A percentile compares a stretch with the other conserved stretches of the same genome.
Evolutionary conservation across 1,140 invertebrate species (phyloP).

Genomic region (Eriosoma lanigerum): DNA sequence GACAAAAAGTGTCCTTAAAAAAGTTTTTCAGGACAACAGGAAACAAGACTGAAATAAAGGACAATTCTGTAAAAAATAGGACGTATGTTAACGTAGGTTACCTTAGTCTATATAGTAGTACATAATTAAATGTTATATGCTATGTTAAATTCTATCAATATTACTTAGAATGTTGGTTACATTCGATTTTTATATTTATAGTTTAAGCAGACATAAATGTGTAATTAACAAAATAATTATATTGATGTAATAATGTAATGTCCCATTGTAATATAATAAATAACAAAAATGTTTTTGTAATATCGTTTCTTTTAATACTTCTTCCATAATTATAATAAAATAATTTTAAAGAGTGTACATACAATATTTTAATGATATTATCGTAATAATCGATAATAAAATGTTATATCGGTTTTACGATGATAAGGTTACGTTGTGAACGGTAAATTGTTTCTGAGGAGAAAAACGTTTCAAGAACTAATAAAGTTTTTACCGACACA

Average conservation of each 20-base stretch:
- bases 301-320: not conserved
- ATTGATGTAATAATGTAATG: not conserved
- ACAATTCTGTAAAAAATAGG: too few relatives aligned
- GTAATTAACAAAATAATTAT: not conserved
- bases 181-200: not conserved
- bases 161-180: not conserved
- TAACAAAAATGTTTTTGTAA: not conserved
- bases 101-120: too few relatives aligned
- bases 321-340: not conserved
- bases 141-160: not conserved
- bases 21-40: too few relatives aligned
- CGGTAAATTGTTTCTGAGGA: slow-evolving; percentile 20
- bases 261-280: not conserved
- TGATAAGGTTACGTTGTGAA: not conserved
- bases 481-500: slow-evolving; percentile 35
- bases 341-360: not conserved
- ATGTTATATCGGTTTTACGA: too few relatives aligned
- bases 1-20: too few relatives aligned
- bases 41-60: too few relatives aligned
- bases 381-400: too few relatives aligned
- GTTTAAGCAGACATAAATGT: not conserved
- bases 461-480: slow-evolving; percentile 12
- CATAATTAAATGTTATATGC: not conserved
- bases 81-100: too few relatives aligned
- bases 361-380: not conserved